phyloP scores from a whole-genome alignment of 2,888 invertebrate species.

The Drosophila kambysellisi region DNA sequence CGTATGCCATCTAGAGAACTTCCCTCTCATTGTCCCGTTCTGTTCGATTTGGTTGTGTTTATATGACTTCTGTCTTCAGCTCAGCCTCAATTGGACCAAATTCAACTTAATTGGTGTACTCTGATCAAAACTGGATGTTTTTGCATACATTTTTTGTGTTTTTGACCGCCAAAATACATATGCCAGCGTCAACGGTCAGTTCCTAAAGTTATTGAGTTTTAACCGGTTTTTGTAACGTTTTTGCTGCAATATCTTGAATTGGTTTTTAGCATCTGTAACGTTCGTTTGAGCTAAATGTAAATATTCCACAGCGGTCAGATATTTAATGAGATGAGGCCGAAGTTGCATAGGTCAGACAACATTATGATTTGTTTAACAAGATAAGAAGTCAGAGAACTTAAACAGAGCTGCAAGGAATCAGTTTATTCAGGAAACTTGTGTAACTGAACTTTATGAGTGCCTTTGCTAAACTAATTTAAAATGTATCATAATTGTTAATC shows the following conservation, averaged over 20 bases:
- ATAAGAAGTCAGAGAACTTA: background rate
- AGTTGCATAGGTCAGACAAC: conserved; percentile 24
- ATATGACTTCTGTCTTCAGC: conserved; percentile 68
- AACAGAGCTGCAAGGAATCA: background rate
- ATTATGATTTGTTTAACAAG: conserved; percentile 1
- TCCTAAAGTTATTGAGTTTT: conserved; percentile 18
- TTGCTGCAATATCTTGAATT: background rate
- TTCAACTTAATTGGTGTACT: conserved; percentile 63
- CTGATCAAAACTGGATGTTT: conserved; percentile 57
- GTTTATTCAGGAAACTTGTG: background rate
- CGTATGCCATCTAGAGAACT: conserved; percentile 9
- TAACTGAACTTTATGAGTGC: too few relatives aligned
- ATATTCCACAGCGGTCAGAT: conserved; percentile 22
- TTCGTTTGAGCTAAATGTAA: conserved; percentile 7
- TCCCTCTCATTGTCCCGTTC: conserved; percentile 8
- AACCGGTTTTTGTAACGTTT: conserved; percentile 58
- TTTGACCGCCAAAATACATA: conserved; percentile 50
- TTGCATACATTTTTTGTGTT: conserved; percentile 31
- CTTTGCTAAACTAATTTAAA: too few relatives aligned
- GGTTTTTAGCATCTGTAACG: conserved; percentile 19
- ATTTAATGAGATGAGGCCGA: conserved; percentile 3
- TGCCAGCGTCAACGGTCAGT: conserved; percentile 29
- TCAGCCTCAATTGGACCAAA: conserved; percentile 52
- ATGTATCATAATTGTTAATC: background rate
- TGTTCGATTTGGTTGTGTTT: conserved; percentile 16